These are phyloP conservation scores for Odocoileus virginianus DNA, from an alignment of 2,113 vertebrate genomes.

Conservation along the genomic window DNA sequence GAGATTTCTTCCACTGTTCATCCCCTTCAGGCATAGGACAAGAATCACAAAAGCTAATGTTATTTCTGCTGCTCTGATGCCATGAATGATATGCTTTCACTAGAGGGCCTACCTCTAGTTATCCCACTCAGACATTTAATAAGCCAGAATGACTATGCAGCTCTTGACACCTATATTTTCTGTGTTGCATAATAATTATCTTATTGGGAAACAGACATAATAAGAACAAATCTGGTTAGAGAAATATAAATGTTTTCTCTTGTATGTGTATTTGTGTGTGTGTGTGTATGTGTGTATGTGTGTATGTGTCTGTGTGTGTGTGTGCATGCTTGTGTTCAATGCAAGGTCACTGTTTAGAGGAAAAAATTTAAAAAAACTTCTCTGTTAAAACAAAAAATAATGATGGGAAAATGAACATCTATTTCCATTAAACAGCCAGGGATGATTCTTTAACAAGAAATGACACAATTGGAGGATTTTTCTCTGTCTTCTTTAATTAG, in stretches of 20 bases:
- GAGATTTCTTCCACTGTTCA: neutral
- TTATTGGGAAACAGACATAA: neutral
- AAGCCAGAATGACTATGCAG: neutral
- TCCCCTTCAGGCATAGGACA: neutral
- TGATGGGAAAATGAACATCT: neutral
- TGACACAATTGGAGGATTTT: neutral
- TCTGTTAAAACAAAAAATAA: neutral
- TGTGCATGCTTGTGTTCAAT: neutral
- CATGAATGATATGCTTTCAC: neutral
- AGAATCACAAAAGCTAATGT: neutral
- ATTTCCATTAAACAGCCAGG: neutral
- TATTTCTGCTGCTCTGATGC: neutral
- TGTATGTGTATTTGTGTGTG: neutral
- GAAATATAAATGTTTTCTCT: neutral
- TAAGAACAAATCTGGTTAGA: neutral
- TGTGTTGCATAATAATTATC: neutral
- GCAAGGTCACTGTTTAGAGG: neutral
- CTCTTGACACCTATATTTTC: neutral
- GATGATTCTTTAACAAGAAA: neutral
- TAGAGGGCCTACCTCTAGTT: neutral
- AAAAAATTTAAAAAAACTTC: neutral
- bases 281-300: neutral
- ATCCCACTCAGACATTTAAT: neutral
- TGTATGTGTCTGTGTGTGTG: neutral
- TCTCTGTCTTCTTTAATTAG: neutral